Percentiles rank a stretch among this genome's conserved stretches.
Conservation (phyloP, 2,113 vertebrate species). For the Pungitius pungitius region DNA sequence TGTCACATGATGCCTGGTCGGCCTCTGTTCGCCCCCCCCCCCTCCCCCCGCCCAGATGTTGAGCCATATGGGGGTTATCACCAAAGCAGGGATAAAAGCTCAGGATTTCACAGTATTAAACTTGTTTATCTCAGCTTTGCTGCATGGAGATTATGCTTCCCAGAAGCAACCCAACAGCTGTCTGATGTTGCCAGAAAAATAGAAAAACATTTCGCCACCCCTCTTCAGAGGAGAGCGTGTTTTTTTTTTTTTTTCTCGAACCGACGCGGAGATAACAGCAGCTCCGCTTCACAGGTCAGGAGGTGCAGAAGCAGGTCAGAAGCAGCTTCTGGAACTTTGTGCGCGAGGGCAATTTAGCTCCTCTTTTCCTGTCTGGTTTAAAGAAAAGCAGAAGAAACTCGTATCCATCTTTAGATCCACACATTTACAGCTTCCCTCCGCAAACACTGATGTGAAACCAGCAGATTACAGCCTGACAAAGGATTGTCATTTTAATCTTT, state of each 20-base stretch:
- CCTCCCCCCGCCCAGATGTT: conserved; percentile 84
- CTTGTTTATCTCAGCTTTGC: conserved; percentile 89
- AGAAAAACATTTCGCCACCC: conserved; percentile 59
- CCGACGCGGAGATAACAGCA: conserved; percentile 40
- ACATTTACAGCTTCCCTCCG: not conserved
- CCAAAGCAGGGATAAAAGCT: conserved; percentile 82
- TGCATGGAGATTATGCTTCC: conserved; percentile 82
- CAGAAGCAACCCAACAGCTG: conserved; percentile 87
- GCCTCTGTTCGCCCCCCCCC: conserved; percentile 19
- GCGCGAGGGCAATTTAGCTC: conserved; percentile 5
- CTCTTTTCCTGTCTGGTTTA: conserved; percentile 2
- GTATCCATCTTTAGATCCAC: not conserved
- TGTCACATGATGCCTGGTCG: conserved; percentile 41
- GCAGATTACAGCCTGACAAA: not conserved
- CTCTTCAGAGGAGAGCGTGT: conserved; percentile 47
- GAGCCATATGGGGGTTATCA: conserved; percentile 82
- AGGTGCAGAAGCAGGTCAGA: conserved; percentile 22
- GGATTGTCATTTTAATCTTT: not conserved
- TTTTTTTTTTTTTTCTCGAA: too few relatives aligned
- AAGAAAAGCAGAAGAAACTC: not conserved
- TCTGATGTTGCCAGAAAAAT: conserved; percentile 69
- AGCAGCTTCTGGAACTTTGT: conserved; percentile 36
- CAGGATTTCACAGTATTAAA: conserved; percentile 83
- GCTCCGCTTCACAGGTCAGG: conserved; percentile 43
- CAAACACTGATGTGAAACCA: not conserved